Percentiles rank a stretch among this genome's conserved stretches.
Evolutionary conservation across 2,797 vertebrate species (phyloP).

Genomic region (Tenualosa thibaudeaui): DNA sequence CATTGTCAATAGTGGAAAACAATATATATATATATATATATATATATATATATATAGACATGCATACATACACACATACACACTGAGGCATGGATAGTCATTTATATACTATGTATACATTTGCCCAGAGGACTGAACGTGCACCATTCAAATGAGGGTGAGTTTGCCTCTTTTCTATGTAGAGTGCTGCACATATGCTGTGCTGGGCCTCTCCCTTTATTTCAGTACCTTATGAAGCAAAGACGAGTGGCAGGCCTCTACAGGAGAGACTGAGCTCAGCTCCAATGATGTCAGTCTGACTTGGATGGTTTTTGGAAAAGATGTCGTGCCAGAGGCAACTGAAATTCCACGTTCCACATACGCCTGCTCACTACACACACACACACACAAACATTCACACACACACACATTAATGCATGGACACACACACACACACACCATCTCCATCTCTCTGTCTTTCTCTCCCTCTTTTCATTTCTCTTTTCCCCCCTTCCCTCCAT

Average conservation of each 20-base stretch:
- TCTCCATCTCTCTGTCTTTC: neutral
- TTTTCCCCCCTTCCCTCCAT: neutral
- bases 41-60: too few species aligned
- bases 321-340: neutral
- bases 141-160: neutral
- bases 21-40: neutral
- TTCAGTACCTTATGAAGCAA: neutral
- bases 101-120: too few species aligned
- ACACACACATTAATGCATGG: neutral
- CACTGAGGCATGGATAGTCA: too few species aligned
- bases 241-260: neutral
- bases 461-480: neutral
- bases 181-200: neutral
- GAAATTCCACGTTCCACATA: neutral
- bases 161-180: neutral
- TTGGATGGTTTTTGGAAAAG: conserved; percentile 6
- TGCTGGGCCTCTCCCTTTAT: neutral
- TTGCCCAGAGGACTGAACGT: too few species aligned
- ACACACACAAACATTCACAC: neutral
- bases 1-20: neutral
- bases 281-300: neutral
- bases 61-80: too few species aligned
- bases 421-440: neutral
- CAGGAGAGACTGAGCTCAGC: conserved; percentile 8
- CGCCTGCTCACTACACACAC: neutral